These are phyloP conservation scores for Homarus gammarus DNA, from an alignment of 2,888 invertebrate species.

Conservation along the genomic window DNA sequence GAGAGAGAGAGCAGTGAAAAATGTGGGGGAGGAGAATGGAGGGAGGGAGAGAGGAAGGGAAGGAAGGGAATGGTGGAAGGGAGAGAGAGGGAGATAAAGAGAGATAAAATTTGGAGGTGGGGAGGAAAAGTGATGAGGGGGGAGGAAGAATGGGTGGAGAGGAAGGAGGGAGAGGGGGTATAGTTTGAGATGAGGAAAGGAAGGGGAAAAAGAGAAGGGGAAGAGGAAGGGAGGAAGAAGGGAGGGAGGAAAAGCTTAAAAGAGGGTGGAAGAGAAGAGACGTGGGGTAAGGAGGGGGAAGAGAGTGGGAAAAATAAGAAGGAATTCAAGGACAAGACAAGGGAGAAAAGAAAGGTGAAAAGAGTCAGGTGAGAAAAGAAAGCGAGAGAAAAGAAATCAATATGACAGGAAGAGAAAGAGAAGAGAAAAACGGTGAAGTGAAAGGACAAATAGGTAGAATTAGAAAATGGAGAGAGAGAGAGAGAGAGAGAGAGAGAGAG, in stretches of 20 bases:
- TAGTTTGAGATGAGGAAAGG: background rate
- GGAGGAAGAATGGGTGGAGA: background rate
- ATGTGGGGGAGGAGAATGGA: too few species aligned
- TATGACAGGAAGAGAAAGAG: background rate
- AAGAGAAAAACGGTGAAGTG: too few species aligned
- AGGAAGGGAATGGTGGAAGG: background rate
- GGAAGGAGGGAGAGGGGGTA: background rate
- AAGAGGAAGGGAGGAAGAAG: too few species aligned
- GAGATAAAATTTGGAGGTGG: background rate
- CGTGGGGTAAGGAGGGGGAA: background rate
- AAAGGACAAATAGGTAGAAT: background rate
- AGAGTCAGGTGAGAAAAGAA: background rate
- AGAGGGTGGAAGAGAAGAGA: background rate
- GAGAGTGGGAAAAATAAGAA: background rate
- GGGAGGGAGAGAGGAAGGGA: too few species aligned
- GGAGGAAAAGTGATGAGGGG: background rate
- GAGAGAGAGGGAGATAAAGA: background rate
- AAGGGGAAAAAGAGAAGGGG: background rate
- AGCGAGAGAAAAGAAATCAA: background rate
- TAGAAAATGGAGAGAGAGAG: background rate
- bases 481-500: background rate
- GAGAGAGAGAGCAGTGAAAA: background rate
- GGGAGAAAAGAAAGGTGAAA: background rate
- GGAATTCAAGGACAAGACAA: background rate
- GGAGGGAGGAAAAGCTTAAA: too few species aligned